Evolutionary conservation across 2,888 invertebrate genomes (phyloP).

Genomic region (Augiades crinisus): DNA sequence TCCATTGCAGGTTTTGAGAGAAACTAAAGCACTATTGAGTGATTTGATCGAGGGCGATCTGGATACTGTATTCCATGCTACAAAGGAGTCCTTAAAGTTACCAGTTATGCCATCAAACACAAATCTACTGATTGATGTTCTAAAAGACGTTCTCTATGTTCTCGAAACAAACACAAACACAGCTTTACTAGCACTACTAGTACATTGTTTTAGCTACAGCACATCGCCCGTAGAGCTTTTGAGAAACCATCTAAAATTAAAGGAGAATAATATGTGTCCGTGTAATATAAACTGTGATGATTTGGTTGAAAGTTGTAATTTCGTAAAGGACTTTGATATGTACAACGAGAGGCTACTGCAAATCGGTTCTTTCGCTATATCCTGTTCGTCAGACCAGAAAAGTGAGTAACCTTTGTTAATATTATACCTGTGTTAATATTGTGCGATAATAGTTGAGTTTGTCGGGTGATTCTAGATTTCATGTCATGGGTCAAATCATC

Average conservation of each 20-base stretch:
- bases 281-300: conserved; percentile 46
- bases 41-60: conserved; percentile 66
- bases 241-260: conserved; percentile 49
- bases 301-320: conserved; percentile 65
- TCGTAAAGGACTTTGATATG: conserved; percentile 84
- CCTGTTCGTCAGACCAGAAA: conserved; percentile 71
- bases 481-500: no score
- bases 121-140: conserved; percentile 81
- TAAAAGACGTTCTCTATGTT: conserved; percentile 82
- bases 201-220: conserved; percentile 58
- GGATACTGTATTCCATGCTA: conserved; percentile 70
- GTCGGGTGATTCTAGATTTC: no score
- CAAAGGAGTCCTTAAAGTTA: conserved; percentile 53
- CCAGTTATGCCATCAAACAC: conserved; percentile 70
- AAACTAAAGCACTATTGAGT: conserved; percentile 66
- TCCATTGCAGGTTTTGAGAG: conserved; percentile 72
- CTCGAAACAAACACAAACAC: conserved; percentile 85
- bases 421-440: no score
- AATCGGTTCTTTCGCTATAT: conserved; percentile 86
- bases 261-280: conserved; percentile 40
- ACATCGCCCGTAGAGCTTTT: conserved; percentile 53
- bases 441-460: no score
- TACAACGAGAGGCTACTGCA: conserved; percentile 85
- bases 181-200: conserved; percentile 81
- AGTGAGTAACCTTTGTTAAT: conserved; percentile 50